A percentile compares a stretch with the other conserved stretches of the same genome.
These are phyloP conservation scores for Thunnus albacares DNA, from an alignment of 2,797 vertebrate genomes.

Conservation along the genomic window DNA sequence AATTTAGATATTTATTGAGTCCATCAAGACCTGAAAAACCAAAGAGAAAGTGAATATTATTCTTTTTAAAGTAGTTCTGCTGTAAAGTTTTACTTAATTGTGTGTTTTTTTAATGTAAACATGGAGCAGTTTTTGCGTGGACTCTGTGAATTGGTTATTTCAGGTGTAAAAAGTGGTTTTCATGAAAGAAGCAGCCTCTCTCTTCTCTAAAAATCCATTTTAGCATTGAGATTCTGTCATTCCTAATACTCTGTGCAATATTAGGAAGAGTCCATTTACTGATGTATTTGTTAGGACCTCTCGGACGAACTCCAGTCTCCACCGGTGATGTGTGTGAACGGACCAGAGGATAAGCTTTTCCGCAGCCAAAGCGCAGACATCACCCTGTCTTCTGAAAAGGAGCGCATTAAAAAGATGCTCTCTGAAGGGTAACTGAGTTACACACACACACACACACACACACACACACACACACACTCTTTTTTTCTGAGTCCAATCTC, in stretches of 20 bases:
- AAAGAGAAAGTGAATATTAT: neutral
- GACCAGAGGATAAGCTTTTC: slow-evolving; percentile 95
- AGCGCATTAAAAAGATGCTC: slow-evolving; percentile 97
- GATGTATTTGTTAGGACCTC: slow-evolving; percentile 82
- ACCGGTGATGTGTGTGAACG: slow-evolving; percentile 89
- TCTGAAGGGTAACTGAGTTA: slow-evolving; percentile 91
- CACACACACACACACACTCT: slow-evolving; percentile 11
- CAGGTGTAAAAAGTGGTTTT: neutral
- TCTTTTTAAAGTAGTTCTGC: neutral
- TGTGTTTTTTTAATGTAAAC: slow-evolving; percentile 3
- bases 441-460: neutral
- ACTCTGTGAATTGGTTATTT: neutral
- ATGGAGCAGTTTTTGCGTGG: neutral
- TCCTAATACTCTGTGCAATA: slow-evolving; percentile 9
- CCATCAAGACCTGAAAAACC: neutral
- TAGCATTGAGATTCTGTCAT: neutral
- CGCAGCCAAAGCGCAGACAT: slow-evolving; percentile 96
- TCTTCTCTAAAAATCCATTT: neutral
- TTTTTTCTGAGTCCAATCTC: slow-evolving; percentile 9
- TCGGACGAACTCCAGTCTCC: slow-evolving; percentile 88
- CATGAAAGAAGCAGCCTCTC: neutral
- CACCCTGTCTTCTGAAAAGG: slow-evolving; percentile 92
- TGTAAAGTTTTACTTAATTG: neutral
- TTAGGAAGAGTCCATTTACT: slow-evolving; percentile 67
- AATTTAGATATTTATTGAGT: neutral